Percentiles rank a stretch among this genome's conserved stretches.
phyloP scores from a whole-genome alignment of 2,797 vertebrate genomes.

The Rhinella marina region DNA sequence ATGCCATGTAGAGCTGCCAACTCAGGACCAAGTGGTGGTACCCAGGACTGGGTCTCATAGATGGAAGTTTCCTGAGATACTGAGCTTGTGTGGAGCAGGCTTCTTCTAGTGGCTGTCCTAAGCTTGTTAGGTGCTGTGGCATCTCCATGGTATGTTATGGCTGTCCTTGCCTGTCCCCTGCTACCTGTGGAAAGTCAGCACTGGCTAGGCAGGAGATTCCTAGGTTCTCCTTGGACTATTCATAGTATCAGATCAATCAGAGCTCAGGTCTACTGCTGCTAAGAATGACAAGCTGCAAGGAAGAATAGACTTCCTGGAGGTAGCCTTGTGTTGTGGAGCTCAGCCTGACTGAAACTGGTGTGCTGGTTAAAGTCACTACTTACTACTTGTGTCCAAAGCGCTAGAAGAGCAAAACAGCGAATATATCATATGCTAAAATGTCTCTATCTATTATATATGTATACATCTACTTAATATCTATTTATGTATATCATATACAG shows the following conservation, averaged over 20 bases:
- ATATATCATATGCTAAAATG: not conserved
- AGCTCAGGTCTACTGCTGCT: slow-evolving; percentile 22
- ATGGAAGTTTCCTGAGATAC: not conserved
- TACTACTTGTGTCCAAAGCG: not conserved
- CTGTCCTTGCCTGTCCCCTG: not conserved
- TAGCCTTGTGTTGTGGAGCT: not conserved
- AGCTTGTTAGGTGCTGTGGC: not conserved
- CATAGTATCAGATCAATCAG: slow-evolving; percentile 28
- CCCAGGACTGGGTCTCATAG: not conserved
- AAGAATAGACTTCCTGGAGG: not conserved
- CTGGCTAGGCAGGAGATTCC: slow-evolving; percentile 6
- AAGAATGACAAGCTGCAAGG: slow-evolving; percentile 12
- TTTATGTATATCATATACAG: no score
- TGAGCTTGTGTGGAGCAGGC: no score
- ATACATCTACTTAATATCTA: no score
- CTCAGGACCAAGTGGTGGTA: not conserved
- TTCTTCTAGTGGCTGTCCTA: no score
- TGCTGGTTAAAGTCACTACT: not conserved
- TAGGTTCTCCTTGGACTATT: slow-evolving; percentile 27
- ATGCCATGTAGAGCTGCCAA: not conserved
- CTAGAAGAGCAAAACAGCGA: no score
- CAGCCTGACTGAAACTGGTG: not conserved
- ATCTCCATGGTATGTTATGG: not conserved
- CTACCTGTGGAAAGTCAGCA: slow-evolving; percentile 32
- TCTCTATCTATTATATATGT: no score